Conservation (phyloP, 30 jellyfish, hydroid and myxozoan species). For the Catostylus mosaicus region DNA sequence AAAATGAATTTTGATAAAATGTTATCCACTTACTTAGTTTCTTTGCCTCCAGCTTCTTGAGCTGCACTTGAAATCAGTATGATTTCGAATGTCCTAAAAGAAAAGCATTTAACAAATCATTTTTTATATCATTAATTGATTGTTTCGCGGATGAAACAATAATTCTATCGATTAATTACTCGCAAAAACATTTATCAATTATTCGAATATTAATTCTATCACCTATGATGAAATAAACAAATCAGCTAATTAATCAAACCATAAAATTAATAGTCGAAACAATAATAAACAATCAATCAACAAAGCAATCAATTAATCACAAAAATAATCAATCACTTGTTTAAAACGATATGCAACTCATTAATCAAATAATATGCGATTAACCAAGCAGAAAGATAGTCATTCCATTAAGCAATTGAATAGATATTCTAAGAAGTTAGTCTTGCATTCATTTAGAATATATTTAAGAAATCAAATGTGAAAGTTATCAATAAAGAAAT, state of each 20-base stretch:
- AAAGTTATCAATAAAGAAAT: no score
- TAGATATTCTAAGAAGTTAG: no score
- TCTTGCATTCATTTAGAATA: no score
- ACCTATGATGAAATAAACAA: neutral
- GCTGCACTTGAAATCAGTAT: constrained; percentile 95
- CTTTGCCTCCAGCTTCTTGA: constrained; percentile 90
- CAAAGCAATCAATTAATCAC: neutral
- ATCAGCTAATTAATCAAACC: neutral
- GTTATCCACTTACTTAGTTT: constrained; percentile 90
- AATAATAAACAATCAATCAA: neutral
- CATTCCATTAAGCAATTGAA: no score
- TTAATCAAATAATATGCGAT: no score
- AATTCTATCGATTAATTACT: neutral
- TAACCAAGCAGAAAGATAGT: no score
- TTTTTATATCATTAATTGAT: neutral
- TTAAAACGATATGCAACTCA: no score
- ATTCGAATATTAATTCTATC: neutral
- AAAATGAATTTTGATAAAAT: no score
- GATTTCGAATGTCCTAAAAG: constrained; percentile 91
- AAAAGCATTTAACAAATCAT: no score
- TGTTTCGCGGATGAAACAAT: neutral
- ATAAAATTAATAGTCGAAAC: neutral
- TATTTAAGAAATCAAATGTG: no score
- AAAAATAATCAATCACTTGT: neutral
- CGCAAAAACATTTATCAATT: neutral